Percentiles rank a stretch among this genome's conserved stretches.
These are phyloP conservation scores for Euzophera pinguis DNA, from an alignment of 2,888 invertebrate genomes.

Conservation along the genomic window DNA sequence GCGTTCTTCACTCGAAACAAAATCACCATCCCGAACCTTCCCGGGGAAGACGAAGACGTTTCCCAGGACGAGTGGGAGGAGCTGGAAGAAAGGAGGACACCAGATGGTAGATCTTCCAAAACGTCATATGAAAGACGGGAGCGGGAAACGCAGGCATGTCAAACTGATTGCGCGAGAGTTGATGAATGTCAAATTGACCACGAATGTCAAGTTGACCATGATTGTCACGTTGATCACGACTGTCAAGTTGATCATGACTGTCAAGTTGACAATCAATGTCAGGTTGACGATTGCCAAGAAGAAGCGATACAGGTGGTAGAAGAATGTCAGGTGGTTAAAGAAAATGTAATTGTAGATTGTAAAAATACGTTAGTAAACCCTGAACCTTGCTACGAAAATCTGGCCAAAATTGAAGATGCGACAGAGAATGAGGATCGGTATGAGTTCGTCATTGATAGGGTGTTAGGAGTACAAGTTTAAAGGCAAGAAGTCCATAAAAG, in stretches of 20 bases:
- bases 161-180: not conserved
- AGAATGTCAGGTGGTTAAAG: not conserved
- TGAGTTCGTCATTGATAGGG: slow-evolving; percentile 91
- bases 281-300: too few relatives aligned
- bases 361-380: slow-evolving; percentile 54
- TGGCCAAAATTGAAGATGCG: slow-evolving; percentile 45
- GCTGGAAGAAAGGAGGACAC: slow-evolving; percentile 63
- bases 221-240: too few relatives aligned
- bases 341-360: slow-evolving; percentile 53
- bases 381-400: slow-evolving; percentile 34
- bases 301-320: not conserved
- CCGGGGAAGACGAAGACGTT: slow-evolving; percentile 80
- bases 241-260: too few relatives aligned
- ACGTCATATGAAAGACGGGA: slow-evolving; percentile 63
- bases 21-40: slow-evolving; percentile 86
- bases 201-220: too few relatives aligned
- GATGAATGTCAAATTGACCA: not conserved
- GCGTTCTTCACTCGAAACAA: slow-evolving; percentile 95
- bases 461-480: slow-evolving; percentile 91
- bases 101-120: slow-evolving; percentile 70
- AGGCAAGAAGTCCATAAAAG: slow-evolving; percentile 2
- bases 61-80: slow-evolving; percentile 76
- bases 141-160: not conserved
- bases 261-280: too few relatives aligned
- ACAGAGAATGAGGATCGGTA: slow-evolving; percentile 80